Conservation (phyloP, 2,797 vertebrate species). For the Vespertilio murinus region DNA sequence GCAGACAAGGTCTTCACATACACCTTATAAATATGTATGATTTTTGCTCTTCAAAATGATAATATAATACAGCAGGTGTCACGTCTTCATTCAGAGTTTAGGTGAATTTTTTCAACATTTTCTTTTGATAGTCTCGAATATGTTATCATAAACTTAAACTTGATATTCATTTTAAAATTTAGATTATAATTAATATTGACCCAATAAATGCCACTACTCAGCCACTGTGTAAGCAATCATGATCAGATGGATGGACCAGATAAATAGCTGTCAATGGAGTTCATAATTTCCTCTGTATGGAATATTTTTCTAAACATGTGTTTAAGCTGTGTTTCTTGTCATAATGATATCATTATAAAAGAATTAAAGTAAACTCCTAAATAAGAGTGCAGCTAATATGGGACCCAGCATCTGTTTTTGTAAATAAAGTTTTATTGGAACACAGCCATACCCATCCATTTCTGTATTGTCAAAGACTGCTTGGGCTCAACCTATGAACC, state of each 20-base stretch:
- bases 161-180: slow-evolving; percentile 13
- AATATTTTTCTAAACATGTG: neutral
- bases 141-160: neutral
- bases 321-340: neutral
- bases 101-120: neutral
- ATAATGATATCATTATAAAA: neutral
- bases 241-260: neutral
- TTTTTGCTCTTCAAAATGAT: slow-evolving; percentile 43
- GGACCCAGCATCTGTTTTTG: neutral
- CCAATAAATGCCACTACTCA: neutral
- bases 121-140: slow-evolving; percentile 12
- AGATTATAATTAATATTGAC: neutral
- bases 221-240: neutral
- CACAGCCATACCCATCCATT: neutral
- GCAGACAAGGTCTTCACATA: neutral
- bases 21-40: slow-evolving; percentile 23
- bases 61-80: slow-evolving; percentile 19
- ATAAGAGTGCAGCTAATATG: neutral
- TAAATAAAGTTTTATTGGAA: neutral
- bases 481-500: neutral
- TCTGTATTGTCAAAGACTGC: neutral
- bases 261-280: neutral
- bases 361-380: neutral
- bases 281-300: neutral
- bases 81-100: slow-evolving; percentile 41